These are phyloP conservation scores for Larimichthys polyactis DNA, from an alignment of 2,113 vertebrate species.

Conservation along the genomic window DNA sequence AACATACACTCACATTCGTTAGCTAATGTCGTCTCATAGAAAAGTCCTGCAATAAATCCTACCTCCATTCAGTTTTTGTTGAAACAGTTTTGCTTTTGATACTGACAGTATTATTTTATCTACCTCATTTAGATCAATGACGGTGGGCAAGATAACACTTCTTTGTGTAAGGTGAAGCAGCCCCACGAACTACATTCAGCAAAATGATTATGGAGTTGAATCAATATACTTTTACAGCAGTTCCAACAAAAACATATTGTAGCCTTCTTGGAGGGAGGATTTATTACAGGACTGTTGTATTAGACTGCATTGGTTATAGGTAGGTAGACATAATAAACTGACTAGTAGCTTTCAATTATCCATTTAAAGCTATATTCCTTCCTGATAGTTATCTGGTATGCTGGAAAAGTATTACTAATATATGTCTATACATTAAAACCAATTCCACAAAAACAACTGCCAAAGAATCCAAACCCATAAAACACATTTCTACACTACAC, in stretches of 20 bases:
- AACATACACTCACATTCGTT: not conserved
- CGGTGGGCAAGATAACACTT: not conserved
- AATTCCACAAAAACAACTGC: not conserved
- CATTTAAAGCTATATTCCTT: not conserved
- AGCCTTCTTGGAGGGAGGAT: not conserved
- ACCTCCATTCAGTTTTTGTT: not conserved
- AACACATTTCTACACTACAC: not conserved
- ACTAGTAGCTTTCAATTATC: not conserved
- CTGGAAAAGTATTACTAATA: not conserved
- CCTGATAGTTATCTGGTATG: not conserved
- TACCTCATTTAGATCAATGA: not conserved
- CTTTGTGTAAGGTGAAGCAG: not conserved
- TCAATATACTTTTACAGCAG: not conserved
- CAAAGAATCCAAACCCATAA: not conserved
- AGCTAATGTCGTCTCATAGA: not conserved
- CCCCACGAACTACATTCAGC: not conserved
- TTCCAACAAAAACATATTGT: not conserved
- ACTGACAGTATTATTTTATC: not conserved
- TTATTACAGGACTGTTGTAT: not conserved
- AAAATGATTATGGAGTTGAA: not conserved
- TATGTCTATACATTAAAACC: not conserved
- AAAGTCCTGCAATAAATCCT: not conserved
- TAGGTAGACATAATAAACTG: not conserved
- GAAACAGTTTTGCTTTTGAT: not conserved
- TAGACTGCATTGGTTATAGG: not conserved